Percentiles rank a stretch among this genome's conserved stretches.
phyloP scores from a whole-genome alignment of 2,113 vertebrate species.

The Alligator mississippiensis region DNA sequence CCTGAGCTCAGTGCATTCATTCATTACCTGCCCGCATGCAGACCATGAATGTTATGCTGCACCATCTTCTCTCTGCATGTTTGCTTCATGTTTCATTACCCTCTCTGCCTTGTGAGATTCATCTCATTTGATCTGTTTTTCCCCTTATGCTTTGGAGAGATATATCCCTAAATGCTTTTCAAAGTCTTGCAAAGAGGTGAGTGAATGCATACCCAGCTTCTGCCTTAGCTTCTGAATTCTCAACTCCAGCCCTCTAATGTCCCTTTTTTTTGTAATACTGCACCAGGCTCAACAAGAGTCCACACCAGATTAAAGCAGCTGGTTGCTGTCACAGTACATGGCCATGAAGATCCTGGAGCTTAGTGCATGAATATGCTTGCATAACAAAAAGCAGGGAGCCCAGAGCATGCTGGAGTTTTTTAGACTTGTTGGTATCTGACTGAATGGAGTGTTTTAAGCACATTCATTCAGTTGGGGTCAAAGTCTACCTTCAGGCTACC shows the following conservation, averaged over 20 bases:
- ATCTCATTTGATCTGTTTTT: not conserved
- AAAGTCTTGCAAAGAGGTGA: constrained; percentile 29
- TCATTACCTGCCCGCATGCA: not conserved
- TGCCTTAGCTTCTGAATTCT: not conserved
- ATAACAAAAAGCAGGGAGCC: accelerated
- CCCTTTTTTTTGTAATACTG: not conserved
- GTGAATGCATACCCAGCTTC: not conserved
- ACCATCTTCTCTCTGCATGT: constrained; percentile 24
- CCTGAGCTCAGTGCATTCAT: accelerated
- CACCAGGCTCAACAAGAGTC: not conserved
- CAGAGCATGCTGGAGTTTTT: not conserved
- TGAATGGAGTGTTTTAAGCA: not conserved
- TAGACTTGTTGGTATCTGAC: not conserved
- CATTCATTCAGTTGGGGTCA: not conserved
- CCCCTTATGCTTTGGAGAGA: not conserved
- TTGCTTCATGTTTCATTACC: constrained; percentile 36
- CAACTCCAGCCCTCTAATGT: not conserved
- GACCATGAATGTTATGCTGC: not conserved
- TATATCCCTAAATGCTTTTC: constrained; percentile 24
- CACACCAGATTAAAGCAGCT: not conserved
- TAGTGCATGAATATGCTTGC: not conserved
- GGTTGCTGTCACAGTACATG: accelerated
- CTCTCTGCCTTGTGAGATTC: not conserved
- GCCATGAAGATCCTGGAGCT: not conserved
- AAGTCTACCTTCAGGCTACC: not conserved